A percentile compares a stretch with the other conserved stretches of the same genome.
Evolutionary conservation across 1,140 invertebrate genomes (phyloP).

Genomic region (Calosoma granatense): DNA sequence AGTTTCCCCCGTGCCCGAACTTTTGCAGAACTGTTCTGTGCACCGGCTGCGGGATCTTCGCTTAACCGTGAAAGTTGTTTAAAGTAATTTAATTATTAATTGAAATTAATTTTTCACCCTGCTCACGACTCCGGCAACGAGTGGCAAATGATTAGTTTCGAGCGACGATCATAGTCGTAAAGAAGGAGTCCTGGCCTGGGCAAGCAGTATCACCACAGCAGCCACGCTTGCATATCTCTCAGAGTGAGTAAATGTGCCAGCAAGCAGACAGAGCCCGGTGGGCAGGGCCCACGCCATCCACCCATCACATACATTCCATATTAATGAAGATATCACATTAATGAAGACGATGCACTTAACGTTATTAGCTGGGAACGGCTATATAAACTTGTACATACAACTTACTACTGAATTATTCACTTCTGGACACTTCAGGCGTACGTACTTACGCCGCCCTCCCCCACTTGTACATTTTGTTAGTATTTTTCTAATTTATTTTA

Average conservation of each 20-base stretch:
- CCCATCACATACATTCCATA: conserved; percentile 1
- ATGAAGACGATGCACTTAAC: conserved; percentile 4
- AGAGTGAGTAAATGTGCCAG: neutral
- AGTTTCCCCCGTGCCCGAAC: no score
- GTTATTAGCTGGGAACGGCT: neutral
- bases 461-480: neutral
- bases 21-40: no score
- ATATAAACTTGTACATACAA: neutral
- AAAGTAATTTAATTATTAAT: conserved; percentile 6
- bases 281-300: neutral
- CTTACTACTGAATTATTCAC: conserved; percentile 2
- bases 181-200: neutral
- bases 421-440: neutral
- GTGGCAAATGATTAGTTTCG: neutral
- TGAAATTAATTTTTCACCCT: conserved; percentile 5
- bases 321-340: conserved; percentile 5
- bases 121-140: neutral
- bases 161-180: neutral
- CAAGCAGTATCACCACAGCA: no score
- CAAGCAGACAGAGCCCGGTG: neutral
- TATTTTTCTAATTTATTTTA: conserved; percentile 1
- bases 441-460: no score
- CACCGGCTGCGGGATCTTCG: neutral
- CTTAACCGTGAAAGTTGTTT: neutral
- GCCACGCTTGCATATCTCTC: neutral